These are phyloP conservation scores for Drosophila barbarae DNA, from an alignment of 2,888 invertebrate genomes.

Conservation along the genomic window DNA sequence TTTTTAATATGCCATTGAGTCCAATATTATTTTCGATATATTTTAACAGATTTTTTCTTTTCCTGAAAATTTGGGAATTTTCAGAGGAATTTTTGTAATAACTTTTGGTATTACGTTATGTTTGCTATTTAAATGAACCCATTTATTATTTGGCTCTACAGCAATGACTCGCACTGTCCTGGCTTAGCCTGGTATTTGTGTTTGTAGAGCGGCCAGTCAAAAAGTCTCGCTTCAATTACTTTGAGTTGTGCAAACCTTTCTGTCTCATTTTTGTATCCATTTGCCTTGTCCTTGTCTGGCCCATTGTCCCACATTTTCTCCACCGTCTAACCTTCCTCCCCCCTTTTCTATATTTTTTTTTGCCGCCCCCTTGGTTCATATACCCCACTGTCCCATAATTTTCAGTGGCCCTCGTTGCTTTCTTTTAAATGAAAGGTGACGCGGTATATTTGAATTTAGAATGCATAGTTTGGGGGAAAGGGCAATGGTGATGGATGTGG, in stretches of 20 bases:
- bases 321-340: not conserved
- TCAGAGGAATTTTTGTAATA: too few relatives aligned
- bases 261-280: conserved; percentile 1
- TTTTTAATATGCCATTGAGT: too few relatives aligned
- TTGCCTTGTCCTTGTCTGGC: conserved; percentile 2
- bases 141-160: not conserved
- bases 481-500: conserved; percentile 9
- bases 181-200: not conserved
- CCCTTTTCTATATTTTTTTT: not conserved
- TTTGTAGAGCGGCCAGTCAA: conserved; percentile 8
- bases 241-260: conserved; percentile 29
- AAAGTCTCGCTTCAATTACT: conserved; percentile 35
- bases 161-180: conserved; percentile 12
- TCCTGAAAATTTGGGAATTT: too few relatives aligned
- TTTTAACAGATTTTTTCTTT: too few relatives aligned
- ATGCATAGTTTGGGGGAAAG: conserved; percentile 22
- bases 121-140: too few relatives aligned
- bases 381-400: not conserved
- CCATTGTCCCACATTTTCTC: conserved; percentile 2
- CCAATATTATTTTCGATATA: too few relatives aligned
- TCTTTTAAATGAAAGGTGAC: conserved; percentile 57
- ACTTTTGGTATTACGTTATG: too few relatives aligned
- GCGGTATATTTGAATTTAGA: conserved; percentile 54
- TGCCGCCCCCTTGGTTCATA: not conserved
- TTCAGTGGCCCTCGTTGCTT: conserved; percentile 24